These are phyloP conservation scores for Pseudoips prasinana DNA, from an alignment of 2,888 invertebrate genomes.

Conservation along the genomic window DNA sequence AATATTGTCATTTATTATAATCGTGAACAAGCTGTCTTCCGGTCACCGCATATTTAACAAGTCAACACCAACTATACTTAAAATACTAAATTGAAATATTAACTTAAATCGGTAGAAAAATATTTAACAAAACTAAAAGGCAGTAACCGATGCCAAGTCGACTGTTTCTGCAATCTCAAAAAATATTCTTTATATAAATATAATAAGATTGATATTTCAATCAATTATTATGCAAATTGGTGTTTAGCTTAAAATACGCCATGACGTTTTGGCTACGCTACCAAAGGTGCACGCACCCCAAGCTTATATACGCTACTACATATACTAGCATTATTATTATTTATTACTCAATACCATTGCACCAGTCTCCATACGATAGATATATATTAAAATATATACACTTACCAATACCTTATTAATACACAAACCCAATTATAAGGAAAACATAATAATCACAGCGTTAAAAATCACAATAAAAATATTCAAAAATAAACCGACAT, in stretches of 20 bases:
- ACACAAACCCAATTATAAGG: constrained; percentile 35
- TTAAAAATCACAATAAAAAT: constrained; percentile 51
- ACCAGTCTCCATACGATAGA: constrained; percentile 60
- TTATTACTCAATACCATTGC: constrained; percentile 45
- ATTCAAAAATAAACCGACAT: constrained; percentile 33
- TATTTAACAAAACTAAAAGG: too few species aligned
- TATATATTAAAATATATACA: constrained; percentile 45
- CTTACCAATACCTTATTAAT: constrained; percentile 36
- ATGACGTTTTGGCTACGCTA: constrained; percentile 17
- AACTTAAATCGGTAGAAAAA: too few species aligned
- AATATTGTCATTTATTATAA: constrained; percentile 62
- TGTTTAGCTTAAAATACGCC: too few species aligned
- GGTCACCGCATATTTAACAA: neutral
- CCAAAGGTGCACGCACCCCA: constrained; percentile 14
- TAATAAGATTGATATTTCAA: too few species aligned
- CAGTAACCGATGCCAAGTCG: constrained; percentile 5
- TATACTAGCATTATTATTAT: constrained; percentile 23
- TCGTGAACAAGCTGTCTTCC: constrained; percentile 38
- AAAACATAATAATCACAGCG: constrained; percentile 68
- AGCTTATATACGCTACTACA: constrained; percentile 25
- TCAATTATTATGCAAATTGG: too few species aligned
- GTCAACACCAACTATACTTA: too few species aligned
- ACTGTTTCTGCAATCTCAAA: too few species aligned
- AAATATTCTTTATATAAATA: too few species aligned
- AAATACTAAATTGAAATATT: too few species aligned